These are phyloP conservation scores for Sipha flava DNA, from an alignment of 1,140 invertebrate species.

Conservation along the genomic window DNA sequence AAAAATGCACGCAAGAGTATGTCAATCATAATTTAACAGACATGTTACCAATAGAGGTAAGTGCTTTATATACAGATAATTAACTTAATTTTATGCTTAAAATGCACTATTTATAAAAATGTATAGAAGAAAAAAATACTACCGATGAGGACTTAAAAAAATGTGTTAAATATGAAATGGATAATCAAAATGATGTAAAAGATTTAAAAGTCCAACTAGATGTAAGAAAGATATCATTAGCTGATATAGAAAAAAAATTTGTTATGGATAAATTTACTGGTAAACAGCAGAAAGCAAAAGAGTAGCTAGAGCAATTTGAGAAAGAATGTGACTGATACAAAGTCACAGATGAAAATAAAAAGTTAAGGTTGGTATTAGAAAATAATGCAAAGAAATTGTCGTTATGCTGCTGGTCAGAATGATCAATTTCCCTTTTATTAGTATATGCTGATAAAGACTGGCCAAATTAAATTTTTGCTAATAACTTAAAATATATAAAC, in stretches of 20 bases:
- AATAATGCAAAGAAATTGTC: background rate
- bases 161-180: background rate
- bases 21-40: background rate
- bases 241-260: background rate
- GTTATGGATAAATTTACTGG: background rate
- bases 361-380: background rate
- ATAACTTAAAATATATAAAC: too few species aligned
- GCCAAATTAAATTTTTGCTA: too few species aligned
- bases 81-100: background rate
- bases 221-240: background rate
- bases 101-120: background rate
- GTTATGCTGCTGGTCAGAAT: too few species aligned
- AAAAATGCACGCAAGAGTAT: background rate
- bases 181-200: background rate
- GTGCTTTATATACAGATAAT: background rate
- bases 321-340: background rate
- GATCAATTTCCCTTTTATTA: too few species aligned
- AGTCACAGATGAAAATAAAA: background rate
- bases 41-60: background rate
- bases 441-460: too few species aligned
- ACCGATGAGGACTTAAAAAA: background rate
- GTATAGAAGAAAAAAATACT: background rate
- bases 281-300: background rate
- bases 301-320: background rate
- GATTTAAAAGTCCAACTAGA: background rate